Evolutionary conservation across 2,113 vertebrate species (phyloP), one percentile per base, ranked within the genome.

Genomic region (Cyanistes caeruleus): DNA sequence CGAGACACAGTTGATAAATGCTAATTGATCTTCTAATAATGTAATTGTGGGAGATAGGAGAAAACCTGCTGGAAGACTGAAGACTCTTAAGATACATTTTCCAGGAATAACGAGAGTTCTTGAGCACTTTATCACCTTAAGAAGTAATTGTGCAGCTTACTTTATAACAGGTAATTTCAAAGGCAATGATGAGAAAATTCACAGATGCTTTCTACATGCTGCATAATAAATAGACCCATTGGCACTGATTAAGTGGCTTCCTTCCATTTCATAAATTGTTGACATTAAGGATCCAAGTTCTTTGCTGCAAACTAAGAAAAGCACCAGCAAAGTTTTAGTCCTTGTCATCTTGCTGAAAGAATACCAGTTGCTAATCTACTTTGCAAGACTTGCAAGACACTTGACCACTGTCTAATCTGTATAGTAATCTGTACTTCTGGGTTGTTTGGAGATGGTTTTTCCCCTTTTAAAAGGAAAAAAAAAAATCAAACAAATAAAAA

Each of bases 31-130:
- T 65, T 41, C 51, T 56, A 63, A 89, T 43, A 56, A 86, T 59
- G 52, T 51, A 65, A 51, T 90, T 78, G 41, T 81, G 49, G 48
- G 64, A 84, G 52, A 69, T 2, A 11, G 37, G 3, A 88, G 49
- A 33, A 89, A 96, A 48, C 33, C 53, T 79, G 77, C 84, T 73
- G 59, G 75, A 92, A 93, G 86, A 92, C 43, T 62, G 56, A 70
- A 56, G 41, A 69, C 28, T 62, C 51, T 92, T 84, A 55, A 87
- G 52, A 84, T 52, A 56, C 4, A 65, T 75, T 60, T 95, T 89
- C 64, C 55, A 90, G 72, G 56, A 92, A 95, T 43, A 84, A 60
- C 49, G 60, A 17, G 79, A 76, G 39, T n/a, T 80, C 62, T 92
- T n/a, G 24, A 86, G 68, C 28, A 68, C 52, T 95, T 83, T 69